A percentile compares a stretch with the other conserved stretches of the same genome.
Evolutionary conservation across 2,797 vertebrate species (phyloP).

Genomic region (Smutsia gigantea): DNA sequence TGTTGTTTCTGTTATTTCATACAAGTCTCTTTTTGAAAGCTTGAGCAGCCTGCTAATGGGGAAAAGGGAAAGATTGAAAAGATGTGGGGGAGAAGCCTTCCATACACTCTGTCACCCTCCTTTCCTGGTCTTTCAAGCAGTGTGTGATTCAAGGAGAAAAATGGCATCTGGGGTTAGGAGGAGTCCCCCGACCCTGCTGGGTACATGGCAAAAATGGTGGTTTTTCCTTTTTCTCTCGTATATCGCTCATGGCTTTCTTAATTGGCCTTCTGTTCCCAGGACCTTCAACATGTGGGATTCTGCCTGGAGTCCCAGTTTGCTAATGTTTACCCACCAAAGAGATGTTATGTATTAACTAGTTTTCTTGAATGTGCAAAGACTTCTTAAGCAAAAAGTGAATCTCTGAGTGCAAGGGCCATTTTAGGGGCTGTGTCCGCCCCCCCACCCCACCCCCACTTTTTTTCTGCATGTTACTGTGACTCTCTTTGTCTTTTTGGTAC

Average conservation of each 20-base stretch:
- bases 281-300: neutral
- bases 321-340: neutral
- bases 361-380: neutral
- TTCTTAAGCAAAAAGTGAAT: neutral
- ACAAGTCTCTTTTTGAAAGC: neutral
- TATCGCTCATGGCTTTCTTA: neutral
- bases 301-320: neutral
- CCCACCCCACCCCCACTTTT: neutral
- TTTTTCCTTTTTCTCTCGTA: neutral
- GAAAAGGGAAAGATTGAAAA: neutral
- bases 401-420: neutral
- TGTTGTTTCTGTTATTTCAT: neutral
- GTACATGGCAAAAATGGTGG: neutral
- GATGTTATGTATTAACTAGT: neutral
- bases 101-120: fast-evolving
- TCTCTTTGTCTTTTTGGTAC: neutral
- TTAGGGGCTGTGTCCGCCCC: neutral
- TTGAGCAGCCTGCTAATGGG: neutral
- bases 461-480: neutral
- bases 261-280: neutral
- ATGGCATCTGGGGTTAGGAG: neutral
- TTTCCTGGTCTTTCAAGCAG: neutral
- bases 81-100: neutral
- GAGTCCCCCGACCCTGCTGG: neutral
- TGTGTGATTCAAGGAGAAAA: neutral